A percentile compares a stretch with the other conserved stretches of the same genome.
phyloP scores from a whole-genome alignment of 2,888 invertebrate genomes.

The Pocota personata region DNA sequence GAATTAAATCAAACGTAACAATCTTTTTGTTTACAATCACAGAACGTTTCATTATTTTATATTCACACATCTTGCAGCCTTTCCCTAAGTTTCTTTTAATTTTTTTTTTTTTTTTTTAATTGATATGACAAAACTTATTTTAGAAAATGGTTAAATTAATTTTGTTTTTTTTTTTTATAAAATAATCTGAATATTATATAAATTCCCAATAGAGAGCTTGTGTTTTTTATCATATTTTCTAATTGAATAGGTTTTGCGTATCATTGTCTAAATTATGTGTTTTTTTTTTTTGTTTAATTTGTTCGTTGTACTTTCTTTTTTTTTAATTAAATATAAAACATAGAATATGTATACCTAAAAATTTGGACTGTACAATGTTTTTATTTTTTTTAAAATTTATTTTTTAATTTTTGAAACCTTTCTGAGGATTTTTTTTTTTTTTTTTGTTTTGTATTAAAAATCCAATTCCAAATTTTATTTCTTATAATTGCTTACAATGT shows the following conservation, averaged over 20 bases:
- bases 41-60: slow-evolving; percentile 71
- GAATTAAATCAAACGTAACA: slow-evolving; percentile 62
- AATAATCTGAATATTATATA: slow-evolving; percentile 33
- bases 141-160: slow-evolving; percentile 29
- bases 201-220: slow-evolving; percentile 58
- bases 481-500: slow-evolving; percentile 7
- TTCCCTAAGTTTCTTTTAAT: slow-evolving; percentile 55
- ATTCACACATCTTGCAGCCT: slow-evolving; percentile 72
- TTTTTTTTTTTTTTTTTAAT: slow-evolving; percentile 29
- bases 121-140: slow-evolving; percentile 67
- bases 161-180: slow-evolving; percentile 29
- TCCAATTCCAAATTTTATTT: background rate
- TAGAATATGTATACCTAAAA: slow-evolving; percentile 38
- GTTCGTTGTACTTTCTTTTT: slow-evolving; percentile 65
- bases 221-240: slow-evolving; percentile 15
- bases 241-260: slow-evolving; percentile 45
- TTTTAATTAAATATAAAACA: slow-evolving; percentile 33
- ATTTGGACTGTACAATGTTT: slow-evolving; percentile 67
- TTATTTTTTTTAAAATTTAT: slow-evolving; percentile 8
- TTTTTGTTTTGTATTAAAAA: slow-evolving; percentile 14
- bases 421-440: slow-evolving; percentile 61
- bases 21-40: slow-evolving; percentile 71
- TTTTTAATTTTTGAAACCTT: slow-evolving; percentile 63
- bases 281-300: slow-evolving; percentile 26
- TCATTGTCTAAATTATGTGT: slow-evolving; percentile 63